phyloP scores from a whole-genome alignment of 2,888 invertebrate genomes.

The Physocephala rufipes region DNA sequence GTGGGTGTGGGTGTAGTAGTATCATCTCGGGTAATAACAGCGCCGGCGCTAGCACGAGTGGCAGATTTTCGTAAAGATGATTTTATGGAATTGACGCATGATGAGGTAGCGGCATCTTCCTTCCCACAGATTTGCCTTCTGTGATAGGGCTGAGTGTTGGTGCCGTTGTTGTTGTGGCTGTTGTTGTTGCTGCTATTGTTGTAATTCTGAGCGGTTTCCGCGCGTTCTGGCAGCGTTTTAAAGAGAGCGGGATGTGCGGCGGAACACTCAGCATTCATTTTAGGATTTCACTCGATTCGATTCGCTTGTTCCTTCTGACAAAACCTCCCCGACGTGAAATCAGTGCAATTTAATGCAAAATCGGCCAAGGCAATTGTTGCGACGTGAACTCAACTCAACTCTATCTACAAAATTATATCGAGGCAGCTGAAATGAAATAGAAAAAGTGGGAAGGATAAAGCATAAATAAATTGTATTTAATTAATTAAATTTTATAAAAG shows the following conservation, averaged over 20 bases:
- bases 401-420: no score
- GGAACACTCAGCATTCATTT: constrained; percentile 59
- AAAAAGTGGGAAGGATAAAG: no score
- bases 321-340: neutral
- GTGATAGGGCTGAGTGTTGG: constrained; percentile 46
- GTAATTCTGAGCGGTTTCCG: constrained; percentile 44
- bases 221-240: constrained; percentile 54
- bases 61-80: constrained; percentile 49
- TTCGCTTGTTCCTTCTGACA: no score
- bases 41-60: constrained; percentile 15
- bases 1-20: constrained; percentile 5
- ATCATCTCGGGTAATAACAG: constrained; percentile 33
- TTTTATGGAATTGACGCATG: constrained; percentile 12
- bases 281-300: neutral
- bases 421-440: neutral
- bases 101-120: constrained; percentile 26
- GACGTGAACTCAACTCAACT: no score
- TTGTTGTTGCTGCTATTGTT: no score
- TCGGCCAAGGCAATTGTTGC: constrained; percentile 8
- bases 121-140: constrained; percentile 48
- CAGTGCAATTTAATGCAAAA: constrained; percentile 18
- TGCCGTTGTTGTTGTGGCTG: no score
- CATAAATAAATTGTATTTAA: no score
- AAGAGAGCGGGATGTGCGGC: constrained; percentile 63
- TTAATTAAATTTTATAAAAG: neutral